Percentiles rank a stretch among this genome's conserved stretches.
Evolutionary conservation across 2,888 invertebrate genomes (phyloP).

Genomic region (Tyria jacobaeae): DNA sequence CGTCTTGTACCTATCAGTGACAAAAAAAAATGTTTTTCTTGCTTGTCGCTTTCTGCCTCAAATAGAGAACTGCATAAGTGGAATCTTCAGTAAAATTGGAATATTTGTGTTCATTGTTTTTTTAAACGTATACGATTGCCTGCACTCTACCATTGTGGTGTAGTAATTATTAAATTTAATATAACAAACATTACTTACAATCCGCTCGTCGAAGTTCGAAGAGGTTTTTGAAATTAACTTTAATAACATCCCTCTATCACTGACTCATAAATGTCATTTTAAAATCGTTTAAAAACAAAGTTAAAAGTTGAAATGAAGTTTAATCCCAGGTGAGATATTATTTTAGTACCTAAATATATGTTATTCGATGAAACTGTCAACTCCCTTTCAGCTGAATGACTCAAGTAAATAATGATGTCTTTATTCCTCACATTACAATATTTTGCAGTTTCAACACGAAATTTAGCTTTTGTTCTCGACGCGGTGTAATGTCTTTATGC

Average conservation of each 20-base stretch:
- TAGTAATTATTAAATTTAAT: no score
- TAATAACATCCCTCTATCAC: conserved; percentile 9
- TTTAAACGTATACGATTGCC: no score
- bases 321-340: conserved; percentile 52
- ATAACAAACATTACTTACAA: no score
- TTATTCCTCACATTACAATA: conserved; percentile 73
- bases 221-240: background rate
- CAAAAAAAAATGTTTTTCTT: no score
- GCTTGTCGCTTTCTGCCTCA: no score
- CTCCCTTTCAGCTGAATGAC: conserved; percentile 63
- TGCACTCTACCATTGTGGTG: no score
- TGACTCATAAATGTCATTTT: conserved; percentile 24
- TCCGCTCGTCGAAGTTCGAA: background rate
- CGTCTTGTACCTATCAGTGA: no score
- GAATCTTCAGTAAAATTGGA: no score
- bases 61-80: no score
- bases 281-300: conserved; percentile 20
- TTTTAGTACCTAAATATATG: conserved; percentile 33
- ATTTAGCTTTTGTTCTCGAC: conserved; percentile 80
- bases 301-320: conserved; percentile 40
- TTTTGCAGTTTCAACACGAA: conserved; percentile 79
- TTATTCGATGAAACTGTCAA: conserved; percentile 58
- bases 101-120: no score
- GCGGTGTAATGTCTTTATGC: conserved; percentile 76
- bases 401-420: conserved; percentile 70